Base-by-base conservation (phyloP, 2,797 vertebrate genomes). In the Onychomys arenicola region DNA sequence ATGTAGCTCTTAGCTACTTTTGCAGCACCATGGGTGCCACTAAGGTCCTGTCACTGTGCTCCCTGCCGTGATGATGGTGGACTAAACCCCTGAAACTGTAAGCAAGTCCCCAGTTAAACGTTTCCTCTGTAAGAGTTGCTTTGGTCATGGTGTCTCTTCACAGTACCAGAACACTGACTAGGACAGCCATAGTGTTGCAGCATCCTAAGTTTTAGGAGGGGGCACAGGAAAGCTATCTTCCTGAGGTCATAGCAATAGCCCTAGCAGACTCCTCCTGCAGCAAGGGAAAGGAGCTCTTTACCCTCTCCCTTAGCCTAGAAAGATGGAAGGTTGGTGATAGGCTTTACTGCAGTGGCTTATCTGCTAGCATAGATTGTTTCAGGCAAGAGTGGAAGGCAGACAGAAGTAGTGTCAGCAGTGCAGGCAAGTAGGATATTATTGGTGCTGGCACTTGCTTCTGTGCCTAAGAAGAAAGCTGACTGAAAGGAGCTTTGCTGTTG, bases 401-500 rank as follows among this genome's bases (percentile, higher is more conserved):
- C 10, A 84, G 63, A 96, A 94, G 67, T 59, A 83, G 1, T 27
- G 40, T 95, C 63, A 91, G 73, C 82, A 93, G 84, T 55, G 29
- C 59, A 84, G 77, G n/a, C 71, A 93, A 77, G 63, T 34, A 75
- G 63, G 23, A 3, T 85, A 55, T 46, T 92, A 84, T 34, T 86
- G 49, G 52, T 84, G 34, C 37, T 90, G n/a, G 59, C 61, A 82
- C 71, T 93, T 29, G 61, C 59, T 71, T 94, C 63, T 90, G 1
- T 84, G 80, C 57, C 23, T 67, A 43, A 76, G 63, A 52, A 87
- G 63, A 90, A 92, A 80, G 52, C 76, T 90, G 76, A 73, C 52
- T 87, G 91, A 92, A 92, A 91, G 27, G 93, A 65, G 25, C 92
- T 95, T 92, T 81, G 67, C 88, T 69, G 10, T 85, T 52, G 52